Base-by-base conservation (phyloP, 2,888 invertebrate genomes). In the Pecten maximus region DNA sequence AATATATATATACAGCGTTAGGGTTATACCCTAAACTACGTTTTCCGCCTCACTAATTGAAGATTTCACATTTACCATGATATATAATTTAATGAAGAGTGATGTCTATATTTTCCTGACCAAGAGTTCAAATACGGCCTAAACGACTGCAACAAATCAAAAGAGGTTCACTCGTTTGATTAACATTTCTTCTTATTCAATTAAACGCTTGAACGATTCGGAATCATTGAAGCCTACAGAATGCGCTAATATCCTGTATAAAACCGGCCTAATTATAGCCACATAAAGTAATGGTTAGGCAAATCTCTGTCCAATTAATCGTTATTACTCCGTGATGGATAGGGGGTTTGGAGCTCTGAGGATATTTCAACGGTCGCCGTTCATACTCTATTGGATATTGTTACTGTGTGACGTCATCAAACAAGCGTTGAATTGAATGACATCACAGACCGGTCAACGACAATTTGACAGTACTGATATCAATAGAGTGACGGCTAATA, bases 61-160 rank as follows among this genome's bases (percentile, higher is more conserved):
- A 15, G 10, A 74, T 74, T 35, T 35, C 35, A 35, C 2, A 28
- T 10, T 28, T 23, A 23, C 8, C 35, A 10, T 28, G 74, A 28
- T 35, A 28, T 23, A 35, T 74, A 74, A 35, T 74, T 28, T 74
- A 28, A 74, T 74, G 35, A 74, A 35, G 74, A 74, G 74, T 74
- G 74, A 74, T 74, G 74, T 74, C 28, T 74, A 16, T 74, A 28
- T 74, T 35, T 74, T 28, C 35, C 28, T 28, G 28, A 74, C 28
- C 28, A 74, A 35, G 74, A 44, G 74, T 74, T 74, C 74, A 28
- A 15, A 74, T 74, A 74, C 10, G 28, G 74, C 74, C 74, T 74
- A 74, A 74, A 74, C 74, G 74, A 74, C 74, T 74, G 35, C 74
- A 74, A 74, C 74, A 74, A 74, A 74, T 23, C 74, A 74, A 74